These are phyloP conservation scores for Dromius quadrimaculatus DNA, from an alignment of 2,888 invertebrate genomes.

Conservation along the genomic window DNA sequence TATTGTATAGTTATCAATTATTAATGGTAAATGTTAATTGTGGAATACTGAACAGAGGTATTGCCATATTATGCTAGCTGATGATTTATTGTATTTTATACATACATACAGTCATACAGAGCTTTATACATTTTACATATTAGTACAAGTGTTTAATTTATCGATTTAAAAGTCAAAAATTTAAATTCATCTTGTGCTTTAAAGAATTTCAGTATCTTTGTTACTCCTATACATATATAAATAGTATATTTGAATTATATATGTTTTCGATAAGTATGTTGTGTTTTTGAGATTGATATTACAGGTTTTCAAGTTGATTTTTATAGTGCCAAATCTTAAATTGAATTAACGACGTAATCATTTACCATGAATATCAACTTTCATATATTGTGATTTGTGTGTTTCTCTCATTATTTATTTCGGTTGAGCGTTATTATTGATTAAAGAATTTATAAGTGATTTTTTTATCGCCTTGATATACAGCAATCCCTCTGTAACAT, in stretches of 20 bases:
- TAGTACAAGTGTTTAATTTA: no score
- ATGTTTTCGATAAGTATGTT: slow-evolving; percentile 34
- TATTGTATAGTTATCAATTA: no score
- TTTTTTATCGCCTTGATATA: slow-evolving; percentile 52
- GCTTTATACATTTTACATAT: no score
- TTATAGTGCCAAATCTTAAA: no score
- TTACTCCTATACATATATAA: slow-evolving; percentile 41
- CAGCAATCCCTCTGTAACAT: slow-evolving; percentile 51
- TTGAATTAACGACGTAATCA: no score
- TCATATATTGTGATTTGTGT: slow-evolving; percentile 52
- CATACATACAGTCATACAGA: no score
- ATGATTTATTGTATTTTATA: no score
- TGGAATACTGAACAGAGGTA: no score
- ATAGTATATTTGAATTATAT: slow-evolving; percentile 47
- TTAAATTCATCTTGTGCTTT: slow-evolving; percentile 46
- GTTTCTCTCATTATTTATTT: slow-evolving; percentile 50
- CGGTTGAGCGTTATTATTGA: slow-evolving; percentile 47
- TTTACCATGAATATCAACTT: no score
- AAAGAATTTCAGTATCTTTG: slow-evolving; percentile 51
- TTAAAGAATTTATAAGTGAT: slow-evolving; percentile 46
- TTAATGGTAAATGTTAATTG: no score
- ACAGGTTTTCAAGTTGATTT: no score
- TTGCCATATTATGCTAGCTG: slow-evolving; percentile 43
- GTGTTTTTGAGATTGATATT: slow-evolving; percentile 22
- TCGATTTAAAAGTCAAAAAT: no score